Base-by-base conservation (phyloP, 2,888 invertebrate genomes). In the Clepsis dumicolana region DNA sequence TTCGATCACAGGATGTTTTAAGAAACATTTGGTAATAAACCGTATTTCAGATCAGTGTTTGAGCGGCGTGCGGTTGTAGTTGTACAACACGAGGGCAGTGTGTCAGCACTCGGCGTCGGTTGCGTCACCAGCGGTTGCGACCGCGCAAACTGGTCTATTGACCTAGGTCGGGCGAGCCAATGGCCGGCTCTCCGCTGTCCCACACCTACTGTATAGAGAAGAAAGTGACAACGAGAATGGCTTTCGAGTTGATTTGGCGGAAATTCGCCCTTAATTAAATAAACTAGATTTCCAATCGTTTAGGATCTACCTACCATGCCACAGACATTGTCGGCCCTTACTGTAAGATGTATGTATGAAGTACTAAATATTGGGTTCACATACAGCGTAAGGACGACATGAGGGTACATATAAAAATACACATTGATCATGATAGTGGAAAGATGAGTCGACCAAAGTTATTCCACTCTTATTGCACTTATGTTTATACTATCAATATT, bases 171-270 rank as follows among this genome's bases (percentile, higher is more conserved):
- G 41, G 12, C 21, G n/a, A 7, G n/a, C 10, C 1, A 80, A 79
- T 66, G 90, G 89, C 25, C 88, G 84, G 14, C 32, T 54, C 27
- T 18, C 53, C 29, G 18, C 32, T 32, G 35, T 35, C 56, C 32
- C 32, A 18, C 44, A 21, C 48, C 12, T 21, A 2, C 48, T 48
- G 18, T 48, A 48, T 21, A 18, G 21, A 10, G 21, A 44, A 18
- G 44, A 44, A 44, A 44, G 44, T 16, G 44, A 44, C 44, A 44
- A 18, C 18, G 8, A 4, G n/a, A 38, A 14, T 12, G 3, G 3
- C 8, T 0, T 32, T 32, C 4, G 38, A 4, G 14, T 7, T 29
- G 3, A 29, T 4, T 3, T 29, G 29, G 29, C 7, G 29, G 29
- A 7, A 29, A 4, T 29, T 4, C 29, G 7, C 29, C 7, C 29